Evolutionary conservation across 2,113 vertebrate genomes (phyloP).

Genomic region (Laterallus jamaicensis): DNA sequence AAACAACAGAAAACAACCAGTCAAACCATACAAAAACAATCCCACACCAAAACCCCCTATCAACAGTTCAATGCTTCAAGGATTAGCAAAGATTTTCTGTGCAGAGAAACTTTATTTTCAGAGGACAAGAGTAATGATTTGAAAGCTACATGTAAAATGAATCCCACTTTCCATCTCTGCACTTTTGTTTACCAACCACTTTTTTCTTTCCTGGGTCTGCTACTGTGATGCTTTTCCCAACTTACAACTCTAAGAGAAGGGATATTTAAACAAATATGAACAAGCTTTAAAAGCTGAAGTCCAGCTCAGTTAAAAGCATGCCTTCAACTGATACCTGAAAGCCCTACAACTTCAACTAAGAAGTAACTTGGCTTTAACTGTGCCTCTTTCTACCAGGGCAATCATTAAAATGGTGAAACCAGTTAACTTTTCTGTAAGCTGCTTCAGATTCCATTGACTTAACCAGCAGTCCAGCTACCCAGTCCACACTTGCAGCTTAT

Average conservation of each 20-base stretch:
- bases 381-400: not conserved
- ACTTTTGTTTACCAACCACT: not conserved
- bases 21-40: not conserved
- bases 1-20: not conserved
- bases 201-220: not conserved
- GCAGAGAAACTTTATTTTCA: not conserved
- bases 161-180: not conserved
- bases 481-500: not conserved
- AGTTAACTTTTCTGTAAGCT: not conserved
- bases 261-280: not conserved
- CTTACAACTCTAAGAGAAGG: not conserved
- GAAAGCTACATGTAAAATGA: not conserved
- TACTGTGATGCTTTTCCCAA: not conserved
- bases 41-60: not conserved
- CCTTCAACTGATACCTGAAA: not conserved
- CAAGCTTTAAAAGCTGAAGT: not conserved
- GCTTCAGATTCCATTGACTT: not conserved
- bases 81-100: not conserved
- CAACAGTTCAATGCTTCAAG: not conserved
- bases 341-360: not conserved
- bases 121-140: not conserved
- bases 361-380: not conserved
- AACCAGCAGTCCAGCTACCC: not conserved
- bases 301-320: not conserved
- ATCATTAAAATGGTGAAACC: not conserved